phyloP scores from a whole-genome alignment of 2,888 invertebrate species.

The Thereva nobilitata region DNA sequence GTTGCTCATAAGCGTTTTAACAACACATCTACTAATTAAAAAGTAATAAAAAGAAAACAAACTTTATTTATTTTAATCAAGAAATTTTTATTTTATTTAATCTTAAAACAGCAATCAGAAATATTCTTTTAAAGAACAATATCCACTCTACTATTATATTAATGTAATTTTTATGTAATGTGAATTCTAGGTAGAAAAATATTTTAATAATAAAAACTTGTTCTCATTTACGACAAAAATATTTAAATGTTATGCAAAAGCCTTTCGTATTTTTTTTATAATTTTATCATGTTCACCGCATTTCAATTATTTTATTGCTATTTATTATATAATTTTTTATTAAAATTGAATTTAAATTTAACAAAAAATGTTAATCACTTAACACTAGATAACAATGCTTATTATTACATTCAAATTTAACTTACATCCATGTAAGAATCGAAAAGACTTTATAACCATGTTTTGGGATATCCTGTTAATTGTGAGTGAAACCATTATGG shows the following conservation, averaged over 20 bases:
- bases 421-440: too few relatives aligned
- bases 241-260: conserved; percentile 1
- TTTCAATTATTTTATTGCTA: too few relatives aligned
- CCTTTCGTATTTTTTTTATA: not conserved
- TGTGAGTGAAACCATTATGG: too few relatives aligned
- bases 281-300: not conserved
- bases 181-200: conserved; percentile 26
- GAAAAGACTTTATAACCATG: too few relatives aligned
- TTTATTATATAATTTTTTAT: too few relatives aligned
- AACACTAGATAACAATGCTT: too few relatives aligned
- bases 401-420: too few relatives aligned
- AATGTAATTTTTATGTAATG: conserved; percentile 25
- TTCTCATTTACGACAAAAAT: not conserved
- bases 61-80: conserved; percentile 16
- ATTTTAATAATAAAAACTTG: conserved; percentile 10
- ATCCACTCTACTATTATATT: conserved; percentile 23
- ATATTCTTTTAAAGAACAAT: conserved; percentile 38
- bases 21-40: too few relatives aligned
- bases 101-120: conserved; percentile 36
- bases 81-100: conserved; percentile 34
- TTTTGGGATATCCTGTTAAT: too few relatives aligned
- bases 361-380: too few relatives aligned
- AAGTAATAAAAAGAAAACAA: conserved; percentile 6
- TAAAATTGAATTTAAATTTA: too few relatives aligned
- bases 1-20: too few relatives aligned